Conservation (phyloP, 2,888 invertebrate species). For the Agrochola litura region DNA sequence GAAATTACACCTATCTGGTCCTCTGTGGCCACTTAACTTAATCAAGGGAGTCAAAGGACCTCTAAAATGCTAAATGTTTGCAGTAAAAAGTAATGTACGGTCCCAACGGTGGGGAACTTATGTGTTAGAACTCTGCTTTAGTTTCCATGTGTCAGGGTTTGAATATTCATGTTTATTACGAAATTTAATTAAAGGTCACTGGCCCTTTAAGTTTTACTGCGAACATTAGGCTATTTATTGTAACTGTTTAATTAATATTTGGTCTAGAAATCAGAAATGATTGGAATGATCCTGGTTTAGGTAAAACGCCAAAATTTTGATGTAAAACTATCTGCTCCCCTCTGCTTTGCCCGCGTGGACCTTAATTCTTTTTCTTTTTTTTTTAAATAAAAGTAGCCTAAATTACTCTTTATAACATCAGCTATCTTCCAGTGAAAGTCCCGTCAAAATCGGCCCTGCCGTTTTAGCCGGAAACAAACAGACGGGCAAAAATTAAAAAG, state of each 20-base stretch:
- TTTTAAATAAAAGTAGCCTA: too few species aligned
- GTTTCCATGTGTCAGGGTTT: constrained; percentile 17
- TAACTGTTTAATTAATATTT: constrained; percentile 12
- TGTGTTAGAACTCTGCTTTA: constrained; percentile 42
- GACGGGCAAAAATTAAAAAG: too few species aligned
- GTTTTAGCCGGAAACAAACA: too few species aligned
- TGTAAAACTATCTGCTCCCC: background rate
- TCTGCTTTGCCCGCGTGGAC: too few species aligned
- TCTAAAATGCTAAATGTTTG: constrained; percentile 56
- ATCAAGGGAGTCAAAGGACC: constrained; percentile 50
- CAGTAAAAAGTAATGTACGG: constrained; percentile 59
- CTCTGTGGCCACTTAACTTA: constrained; percentile 39
- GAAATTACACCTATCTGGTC: constrained; percentile 53
- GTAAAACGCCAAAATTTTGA: too few species aligned
- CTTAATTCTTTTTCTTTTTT: too few species aligned
- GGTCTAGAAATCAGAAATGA: background rate
- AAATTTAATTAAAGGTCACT: constrained; percentile 55
- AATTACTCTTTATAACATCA: too few species aligned
- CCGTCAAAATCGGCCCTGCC: too few species aligned
- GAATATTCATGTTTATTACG: constrained; percentile 58
- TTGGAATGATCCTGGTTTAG: background rate
- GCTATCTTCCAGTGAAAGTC: too few species aligned
- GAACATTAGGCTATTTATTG: constrained; percentile 3
- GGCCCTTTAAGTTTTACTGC: constrained; percentile 2
- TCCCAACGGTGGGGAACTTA: constrained; percentile 41